Evolutionary conservation across 2,797 vertebrate species (phyloP).

Genomic region (Lacerta viridis): DNA sequence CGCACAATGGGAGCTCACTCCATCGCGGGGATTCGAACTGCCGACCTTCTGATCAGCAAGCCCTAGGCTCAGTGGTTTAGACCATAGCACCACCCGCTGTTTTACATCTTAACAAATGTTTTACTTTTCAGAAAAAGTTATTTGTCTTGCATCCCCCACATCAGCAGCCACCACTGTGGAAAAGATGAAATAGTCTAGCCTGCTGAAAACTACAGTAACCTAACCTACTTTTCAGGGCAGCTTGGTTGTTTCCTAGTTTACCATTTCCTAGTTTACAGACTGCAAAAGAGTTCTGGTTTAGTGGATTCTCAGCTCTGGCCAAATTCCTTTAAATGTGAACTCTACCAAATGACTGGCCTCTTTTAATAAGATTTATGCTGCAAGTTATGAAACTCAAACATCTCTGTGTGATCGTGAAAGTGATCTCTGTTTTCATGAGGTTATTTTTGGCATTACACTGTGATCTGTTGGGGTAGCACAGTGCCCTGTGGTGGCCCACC

Average conservation of each 20-base stretch:
- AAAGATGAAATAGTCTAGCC: not conserved
- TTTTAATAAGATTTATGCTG: constrained; percentile 21
- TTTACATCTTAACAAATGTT: not conserved
- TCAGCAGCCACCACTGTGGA: not conserved
- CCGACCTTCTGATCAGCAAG: too few relatives aligned
- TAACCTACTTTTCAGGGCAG: constrained; percentile 5
- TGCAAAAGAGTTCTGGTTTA: constrained; percentile 5
- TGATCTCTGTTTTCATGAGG: constrained; percentile 53
- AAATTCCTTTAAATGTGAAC: constrained; percentile 26
- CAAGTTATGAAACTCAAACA: constrained; percentile 49
- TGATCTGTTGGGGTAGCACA: constrained; percentile 38
- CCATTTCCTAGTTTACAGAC: constrained; percentile 15
- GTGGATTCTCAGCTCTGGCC: constrained; percentile 30
- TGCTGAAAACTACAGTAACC: not conserved
- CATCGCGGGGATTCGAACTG: too few relatives aligned
- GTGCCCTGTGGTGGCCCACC: constrained; percentile 20
- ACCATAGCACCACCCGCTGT: not conserved
- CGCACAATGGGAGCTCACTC: too few relatives aligned
- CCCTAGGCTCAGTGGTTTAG: too few relatives aligned
- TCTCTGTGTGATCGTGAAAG: constrained; percentile 54
- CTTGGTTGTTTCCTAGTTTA: constrained; percentile 26
- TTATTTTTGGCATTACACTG: constrained; percentile 42
- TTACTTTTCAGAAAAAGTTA: too few relatives aligned
- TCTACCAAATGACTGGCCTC: not conserved
- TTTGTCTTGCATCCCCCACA: too few relatives aligned